Evolutionary conservation across 2,797 vertebrate genomes (phyloP).

Genomic region (Hipposideros larvatus): DNA sequence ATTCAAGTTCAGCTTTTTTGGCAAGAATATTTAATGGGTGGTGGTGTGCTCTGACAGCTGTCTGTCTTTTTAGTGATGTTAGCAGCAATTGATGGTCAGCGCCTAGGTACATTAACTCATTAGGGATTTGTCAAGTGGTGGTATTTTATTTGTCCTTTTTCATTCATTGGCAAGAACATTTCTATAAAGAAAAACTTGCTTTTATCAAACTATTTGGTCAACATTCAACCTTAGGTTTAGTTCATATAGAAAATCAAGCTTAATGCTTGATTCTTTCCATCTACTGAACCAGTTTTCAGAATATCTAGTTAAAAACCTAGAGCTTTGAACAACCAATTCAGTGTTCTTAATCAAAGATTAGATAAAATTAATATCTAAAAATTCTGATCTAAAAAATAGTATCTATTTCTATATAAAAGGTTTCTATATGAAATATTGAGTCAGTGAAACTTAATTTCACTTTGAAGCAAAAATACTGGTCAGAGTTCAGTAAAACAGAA

Average conservation of each 20-base stretch:
- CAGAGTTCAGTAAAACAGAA: slow-evolving; percentile 48
- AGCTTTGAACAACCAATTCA: slow-evolving; percentile 18
- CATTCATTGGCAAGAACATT: background rate
- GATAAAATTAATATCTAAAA: slow-evolving; percentile 56
- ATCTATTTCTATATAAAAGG: slow-evolving; percentile 40
- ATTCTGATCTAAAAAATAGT: slow-evolving; percentile 26
- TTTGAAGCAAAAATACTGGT: slow-evolving; percentile 53
- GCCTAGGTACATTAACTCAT: background rate
- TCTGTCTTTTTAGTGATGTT: background rate
- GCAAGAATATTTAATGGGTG: slow-evolving; percentile 19
- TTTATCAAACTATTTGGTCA: slow-evolving; percentile 19
- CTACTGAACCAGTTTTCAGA: slow-evolving; percentile 2
- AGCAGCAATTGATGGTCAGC: background rate
- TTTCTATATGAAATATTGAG: slow-evolving; percentile 18
- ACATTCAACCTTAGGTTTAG: background rate
- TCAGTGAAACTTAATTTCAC: slow-evolving; percentile 50
- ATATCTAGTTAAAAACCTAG: slow-evolving; percentile 49
- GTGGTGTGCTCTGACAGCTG: background rate
- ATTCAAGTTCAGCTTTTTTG: background rate
- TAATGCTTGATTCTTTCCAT: slow-evolving; percentile 7
- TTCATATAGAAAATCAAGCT: slow-evolving; percentile 4
- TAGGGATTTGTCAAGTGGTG: background rate
- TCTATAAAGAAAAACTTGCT: slow-evolving; percentile 11
- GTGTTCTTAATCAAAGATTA: background rate
- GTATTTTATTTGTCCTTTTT: background rate